Evolutionary conservation across 1,140 invertebrate species (phyloP), one percentile per base, ranked within the genome.

Genomic region (Contarinia nasturtii): DNA sequence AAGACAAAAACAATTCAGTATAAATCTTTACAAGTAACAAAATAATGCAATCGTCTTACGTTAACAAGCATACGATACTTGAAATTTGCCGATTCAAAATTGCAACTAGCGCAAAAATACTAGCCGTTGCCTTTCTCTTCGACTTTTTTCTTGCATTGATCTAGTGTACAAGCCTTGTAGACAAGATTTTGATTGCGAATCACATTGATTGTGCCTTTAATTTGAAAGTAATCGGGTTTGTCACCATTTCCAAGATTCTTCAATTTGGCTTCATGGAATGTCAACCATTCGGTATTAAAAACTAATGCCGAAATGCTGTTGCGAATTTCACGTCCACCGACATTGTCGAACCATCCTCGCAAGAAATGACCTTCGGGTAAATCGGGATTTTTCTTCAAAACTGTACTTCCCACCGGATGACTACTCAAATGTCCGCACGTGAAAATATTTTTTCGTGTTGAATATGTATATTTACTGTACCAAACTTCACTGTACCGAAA

Each of bases 41-140:
- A 50, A 41, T 55, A 41, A 0, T 38, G 27, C 3, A 27, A 27
- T 46, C 20, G 21, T 77, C 77, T 77, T 67, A 92, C 86, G 52
- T 67, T 73, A 14, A 86, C 61, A 42, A 97, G 70, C 49, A 95
- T 64, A 41, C 91, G 72, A 67, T 88, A 92, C 54, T 86, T 88
- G 59, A 80, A 97, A 53, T 84, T 82, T 0, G 80, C 77, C 60
- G 75, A 87, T 49, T 88, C 84, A 42, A 75, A 70, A 51, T 81
- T 75, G 63, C 94, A 98, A 64, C 96, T 96, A 62, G 98, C 94
- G 64, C 95, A 98, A 49, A 88, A 72, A 60, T 79, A 98, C 53
- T 80, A 70, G 7, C 84, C 86, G 27, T 27, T 27, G 40, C 81
- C 76, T 57, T 81, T 73, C 67, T 96, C 91, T 20, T 93, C 67